Evolutionary conservation across 1,140 invertebrate species (phyloP), one percentile per base, ranked within the genome.

Genomic region (Delia radicum): DNA sequence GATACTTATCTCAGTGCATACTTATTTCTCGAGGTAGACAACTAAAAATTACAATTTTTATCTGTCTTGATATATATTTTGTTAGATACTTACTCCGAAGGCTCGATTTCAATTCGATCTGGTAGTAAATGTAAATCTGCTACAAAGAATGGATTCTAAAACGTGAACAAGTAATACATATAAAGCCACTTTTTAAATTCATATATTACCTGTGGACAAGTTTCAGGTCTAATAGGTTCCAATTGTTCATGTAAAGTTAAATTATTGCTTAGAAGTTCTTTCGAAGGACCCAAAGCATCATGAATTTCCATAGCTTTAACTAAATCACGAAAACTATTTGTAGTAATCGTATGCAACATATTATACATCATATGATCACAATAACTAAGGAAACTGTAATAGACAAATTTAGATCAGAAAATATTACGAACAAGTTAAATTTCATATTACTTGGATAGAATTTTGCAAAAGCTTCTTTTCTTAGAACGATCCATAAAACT

Each of bases 401-500:
- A 12, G 26, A 0, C 8, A 55, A 28, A 67, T 21, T 42, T 42
- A n/a, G 5, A 10, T 26, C 33, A 7, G 8, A 63, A 63, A 18
- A 0, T 62, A 61, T 61, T 29, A 7, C 18, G 10, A 21, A 33
- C 18, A 3, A 0, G 2, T 1, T 24, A 27, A 15, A n/a, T 27
- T 28, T 8, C 26, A 21, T 69, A 82, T 79, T 87, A 94, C 92
- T 91, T 89, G 18, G 91, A 89, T 0, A 94, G 87, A 27, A 90
- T 87, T 79, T 91, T 89, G 82, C 94, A 95, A 79, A 93, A 92
- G 73, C 91, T 89, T 76, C 92, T 88, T 81, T 96, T 96, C 75
- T 92, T 91, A 0, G 93, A 92, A 79, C 95, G 93, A 79, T 95
- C 92, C 31, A 93, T 94, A 80, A 94, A 96, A 26, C 92, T 93